phyloP scores from a whole-genome alignment of 2,888 invertebrate species.

The Mesodorylaimus sp. region DNA sequence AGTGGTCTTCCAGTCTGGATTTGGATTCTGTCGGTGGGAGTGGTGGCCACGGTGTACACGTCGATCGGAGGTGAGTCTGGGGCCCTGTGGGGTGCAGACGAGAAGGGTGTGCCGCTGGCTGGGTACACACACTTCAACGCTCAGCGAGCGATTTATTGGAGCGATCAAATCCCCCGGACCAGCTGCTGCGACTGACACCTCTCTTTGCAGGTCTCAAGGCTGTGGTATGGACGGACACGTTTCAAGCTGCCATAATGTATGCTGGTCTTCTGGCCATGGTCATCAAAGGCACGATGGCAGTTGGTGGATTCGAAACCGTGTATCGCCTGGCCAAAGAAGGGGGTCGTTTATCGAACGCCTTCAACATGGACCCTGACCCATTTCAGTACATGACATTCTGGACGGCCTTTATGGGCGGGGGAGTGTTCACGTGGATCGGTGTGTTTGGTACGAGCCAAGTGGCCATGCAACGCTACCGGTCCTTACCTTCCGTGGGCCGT shows the following conservation, averaged over 20 bases:
- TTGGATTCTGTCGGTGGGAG: conserved; percentile 25
- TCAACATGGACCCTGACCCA: conserved; percentile 23
- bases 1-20: conserved; percentile 25
- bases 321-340: conserved; percentile 23
- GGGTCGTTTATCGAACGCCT: conserved; percentile 25
- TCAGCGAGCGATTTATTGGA: too few relatives aligned
- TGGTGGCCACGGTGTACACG: conserved; percentile 32
- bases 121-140: too few relatives aligned
- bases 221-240: conserved; percentile 32
- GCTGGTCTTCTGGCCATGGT: conserved; percentile 29
- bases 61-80: conserved; percentile 31
- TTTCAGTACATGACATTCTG: conserved; percentile 26
- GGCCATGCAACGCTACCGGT: conserved; percentile 7
- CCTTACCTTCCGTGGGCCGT: conserved; percentile 2
- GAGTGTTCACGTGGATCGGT: conserved; percentile 24
- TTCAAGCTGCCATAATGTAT: conserved; percentile 28
- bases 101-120: too few relatives aligned
- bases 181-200: too few relatives aligned
- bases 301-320: conserved; percentile 26
- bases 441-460: conserved; percentile 8
- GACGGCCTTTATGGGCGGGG: conserved; percentile 28
- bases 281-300: conserved; percentile 26
- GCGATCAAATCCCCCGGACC: too few relatives aligned
- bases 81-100: too few relatives aligned
- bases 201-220: conserved; percentile 35